Evolutionary conservation across 2,797 vertebrate genomes (phyloP), one percentile per base, ranked within the genome.

Genomic region (Serranus cabrilla): DNA sequence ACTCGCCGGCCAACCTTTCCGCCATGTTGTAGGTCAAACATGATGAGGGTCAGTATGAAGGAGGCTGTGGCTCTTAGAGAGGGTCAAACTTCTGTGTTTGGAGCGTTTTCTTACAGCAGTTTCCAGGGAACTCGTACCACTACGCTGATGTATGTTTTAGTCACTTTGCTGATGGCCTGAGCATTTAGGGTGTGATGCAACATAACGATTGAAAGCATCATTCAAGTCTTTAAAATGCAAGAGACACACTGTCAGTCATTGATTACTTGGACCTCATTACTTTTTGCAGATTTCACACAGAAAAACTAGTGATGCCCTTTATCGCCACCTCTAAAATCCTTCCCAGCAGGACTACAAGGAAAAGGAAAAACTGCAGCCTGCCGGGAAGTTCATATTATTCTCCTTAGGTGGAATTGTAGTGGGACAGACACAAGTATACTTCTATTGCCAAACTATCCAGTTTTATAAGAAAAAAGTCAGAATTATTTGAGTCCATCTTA

Each of bases 251-350:
- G 46, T 78, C 51, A 31, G 55, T 31, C 39, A 78, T 76, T 63
- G 73, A 80, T 80, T 72, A 58, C 62, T 55, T 55, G 39, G 46
- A 69, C 76, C 79, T 82, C 45, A 81, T 84, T 73, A 62, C 18
- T 40, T 73, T 51, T 27, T 46, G 55, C 14, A 12, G 27, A 80
- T 49, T 21, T 10, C 76, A 74, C 43, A 63, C 23, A 45, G 51
- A 50, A 47, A 56, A 59, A 58, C 37, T 63, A 51, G n/a, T 39
- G 21, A 71, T 34, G 66, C 55, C 77, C 46, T 74, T 59, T 23
- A 54, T 50, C 21, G 4, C 12, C 23, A 23, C 18, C 21, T 27
- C 8, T 20, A 21, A 18, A 21, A n/a, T 25, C 45, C 31, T 54
- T 65, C 37, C n/a, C 52, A 49, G 61, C 50, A 11, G 55, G 54